Percentiles rank a stretch among this genome's conserved stretches.
Evolutionary conservation across 2,888 invertebrate genomes (phyloP).

Genomic region (Sinohyriopsis cumingii): DNA sequence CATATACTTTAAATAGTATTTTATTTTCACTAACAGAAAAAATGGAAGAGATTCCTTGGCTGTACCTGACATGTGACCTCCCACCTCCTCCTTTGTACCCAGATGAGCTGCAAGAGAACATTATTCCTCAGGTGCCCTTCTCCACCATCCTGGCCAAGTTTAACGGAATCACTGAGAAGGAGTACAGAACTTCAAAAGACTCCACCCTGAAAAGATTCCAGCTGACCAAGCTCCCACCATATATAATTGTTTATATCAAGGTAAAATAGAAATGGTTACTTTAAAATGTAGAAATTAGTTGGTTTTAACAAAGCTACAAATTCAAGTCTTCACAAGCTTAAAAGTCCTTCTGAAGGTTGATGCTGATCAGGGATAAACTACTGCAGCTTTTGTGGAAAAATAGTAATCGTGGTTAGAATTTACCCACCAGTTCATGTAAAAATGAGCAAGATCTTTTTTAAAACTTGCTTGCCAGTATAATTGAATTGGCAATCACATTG

Average conservation of each 20-base stretch:
- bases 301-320: no score
- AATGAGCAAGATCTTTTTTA: no score
- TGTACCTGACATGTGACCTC: constrained; percentile 97
- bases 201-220: constrained; percentile 98
- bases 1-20: no score
- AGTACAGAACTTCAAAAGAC: constrained; percentile 99
- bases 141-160: constrained; percentile 95
- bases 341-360: no score
- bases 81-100: constrained; percentile 96
- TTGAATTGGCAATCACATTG: no score
- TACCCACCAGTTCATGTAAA: no score
- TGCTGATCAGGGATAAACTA: no score
- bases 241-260: constrained; percentile 96
- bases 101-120: constrained; percentile 97
- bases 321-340: no score
- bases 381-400: no score
- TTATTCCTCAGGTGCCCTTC: constrained; percentile 98
- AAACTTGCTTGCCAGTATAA: no score
- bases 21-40: constrained; percentile 41
- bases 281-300: neutral
- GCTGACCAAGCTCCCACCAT: constrained; percentile 92
- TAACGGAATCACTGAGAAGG: constrained; percentile 95
- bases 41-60: constrained; percentile 92
- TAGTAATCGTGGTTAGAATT: no score
- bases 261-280: constrained; percentile 53